Evolutionary conservation across 2,113 vertebrate genomes (phyloP), one percentile per base, ranked within the genome.

Genomic region (Psilopsiagon aymara): DNA sequence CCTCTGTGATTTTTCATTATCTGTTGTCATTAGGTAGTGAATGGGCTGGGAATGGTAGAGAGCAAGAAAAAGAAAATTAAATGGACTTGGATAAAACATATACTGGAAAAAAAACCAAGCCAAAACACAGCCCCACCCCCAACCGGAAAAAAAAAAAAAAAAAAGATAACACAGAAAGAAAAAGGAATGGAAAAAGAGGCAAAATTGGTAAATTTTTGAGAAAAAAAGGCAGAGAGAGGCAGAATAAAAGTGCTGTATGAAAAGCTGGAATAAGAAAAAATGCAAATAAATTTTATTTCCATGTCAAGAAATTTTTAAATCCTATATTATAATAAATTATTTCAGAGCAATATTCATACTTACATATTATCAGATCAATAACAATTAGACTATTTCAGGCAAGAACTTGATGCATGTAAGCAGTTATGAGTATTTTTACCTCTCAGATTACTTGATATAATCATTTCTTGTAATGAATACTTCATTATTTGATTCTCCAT

Each of bases 11-110:
- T 64, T 19, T 70, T 81, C 70, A 78, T 57, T 71, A 53, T 52
- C 17, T 84, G 5, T 77, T 28, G 37, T 68, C 63, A 64, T 19
- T 21, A 88, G 70, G 76, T 25, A 82, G 20, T 6, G 25, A 73
- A 64, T 43, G 17, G 25, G 13, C 15, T 73, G 33, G 28, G 49
- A 86, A 66, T 44, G 19, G 14, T 24, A 85, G 46, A 84, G 8
- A 74, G 20, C 18, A 68, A 28, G 64, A 66, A 91, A 64, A 79
- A 6, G 18, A 88, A 92, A 91, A 63, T 39, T 7, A 94, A 95
- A 57, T 47, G 14, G n/a, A 17, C 13, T 84, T 57, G 29, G 19
- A 79, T 71, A 78, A 82, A 87, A 70, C 5, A 17, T 33, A 70
- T 20, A 13, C 6, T 25, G 4, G 20, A 4, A 1, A 7, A 3